Conservation (phyloP, 2,797 vertebrate species). For the Eidolon dupreanum region DNA sequence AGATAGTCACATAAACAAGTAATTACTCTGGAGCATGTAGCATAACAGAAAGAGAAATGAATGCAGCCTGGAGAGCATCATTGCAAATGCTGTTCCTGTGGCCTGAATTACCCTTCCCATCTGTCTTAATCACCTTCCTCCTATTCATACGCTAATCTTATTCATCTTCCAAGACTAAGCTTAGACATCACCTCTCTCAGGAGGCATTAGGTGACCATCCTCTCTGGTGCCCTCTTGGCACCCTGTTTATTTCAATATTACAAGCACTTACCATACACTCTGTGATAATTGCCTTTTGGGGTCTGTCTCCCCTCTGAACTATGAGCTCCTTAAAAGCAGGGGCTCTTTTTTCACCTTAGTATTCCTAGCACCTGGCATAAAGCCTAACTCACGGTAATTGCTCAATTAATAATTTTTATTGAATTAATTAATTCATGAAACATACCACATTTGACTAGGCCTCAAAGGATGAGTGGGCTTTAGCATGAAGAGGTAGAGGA, state of each 20-base stretch:
- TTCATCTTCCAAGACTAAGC: not conserved
- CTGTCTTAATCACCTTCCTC: not conserved
- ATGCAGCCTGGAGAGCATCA: not conserved
- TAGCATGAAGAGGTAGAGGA: not conserved
- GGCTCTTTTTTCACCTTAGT: not conserved
- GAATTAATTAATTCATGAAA: not conserved
- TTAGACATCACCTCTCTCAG: not conserved
- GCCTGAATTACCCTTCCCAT: not conserved
- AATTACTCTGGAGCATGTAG: not conserved
- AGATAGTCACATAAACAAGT: not conserved
- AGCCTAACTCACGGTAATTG: not conserved
- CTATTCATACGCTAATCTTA: not conserved
- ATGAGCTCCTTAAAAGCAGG: not conserved
- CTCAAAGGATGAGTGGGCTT: not conserved
- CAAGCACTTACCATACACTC: not conserved
- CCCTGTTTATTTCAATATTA: not conserved
- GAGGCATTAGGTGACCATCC: not conserved
- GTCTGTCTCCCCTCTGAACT: not conserved
- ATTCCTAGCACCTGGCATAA: not conserved
- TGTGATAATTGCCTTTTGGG: not conserved
- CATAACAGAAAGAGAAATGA: not conserved
- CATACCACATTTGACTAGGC: not conserved
- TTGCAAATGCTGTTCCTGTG: not conserved
- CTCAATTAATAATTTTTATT: slow-evolving; percentile 35
- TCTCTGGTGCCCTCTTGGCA: not conserved